phyloP scores from a whole-genome alignment of 2,797 vertebrate species.

The Sebastiscus albofasciatus region DNA sequence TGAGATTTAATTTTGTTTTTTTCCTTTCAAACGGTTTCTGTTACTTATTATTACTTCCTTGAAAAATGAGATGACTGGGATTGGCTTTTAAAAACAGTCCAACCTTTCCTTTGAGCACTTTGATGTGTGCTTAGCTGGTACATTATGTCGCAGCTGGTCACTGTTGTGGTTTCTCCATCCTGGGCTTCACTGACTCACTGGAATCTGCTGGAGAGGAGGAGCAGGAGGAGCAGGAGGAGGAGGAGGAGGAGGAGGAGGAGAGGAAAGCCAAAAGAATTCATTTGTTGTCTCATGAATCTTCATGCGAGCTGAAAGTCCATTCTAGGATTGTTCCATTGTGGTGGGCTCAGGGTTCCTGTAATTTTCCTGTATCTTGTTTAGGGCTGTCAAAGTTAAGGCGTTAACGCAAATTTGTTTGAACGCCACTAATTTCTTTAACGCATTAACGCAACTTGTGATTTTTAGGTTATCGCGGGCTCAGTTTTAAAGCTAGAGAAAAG shows the following conservation, averaged over 20 bases:
- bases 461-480: too few relatives aligned
- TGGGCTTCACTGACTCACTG: slow-evolving; percentile 2
- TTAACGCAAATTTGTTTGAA: too few relatives aligned
- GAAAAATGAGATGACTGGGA: slow-evolving; percentile 5
- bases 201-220: neutral
- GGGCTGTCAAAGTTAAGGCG: too few relatives aligned
- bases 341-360: neutral
- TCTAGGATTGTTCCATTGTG: neutral
- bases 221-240: too few relatives aligned
- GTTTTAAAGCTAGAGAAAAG: too few relatives aligned
- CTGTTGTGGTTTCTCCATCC: slow-evolving; percentile 11
- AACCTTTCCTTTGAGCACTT: too few relatives aligned
- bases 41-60: neutral
- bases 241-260: neutral
- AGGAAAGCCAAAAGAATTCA: neutral
- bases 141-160: neutral
- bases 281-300: slow-evolving; percentile 6
- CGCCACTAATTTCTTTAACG: too few relatives aligned
- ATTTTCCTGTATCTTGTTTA: neutral
- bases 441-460: too few relatives aligned
- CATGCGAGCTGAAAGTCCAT: neutral
- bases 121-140: slow-evolving; percentile 1
- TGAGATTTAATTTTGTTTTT: neutral
- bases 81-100: neutral
- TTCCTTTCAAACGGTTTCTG: too few relatives aligned